Evolutionary conservation across 2,797 vertebrate species (phyloP).

Genomic region (Coregonus suidteri): DNA sequence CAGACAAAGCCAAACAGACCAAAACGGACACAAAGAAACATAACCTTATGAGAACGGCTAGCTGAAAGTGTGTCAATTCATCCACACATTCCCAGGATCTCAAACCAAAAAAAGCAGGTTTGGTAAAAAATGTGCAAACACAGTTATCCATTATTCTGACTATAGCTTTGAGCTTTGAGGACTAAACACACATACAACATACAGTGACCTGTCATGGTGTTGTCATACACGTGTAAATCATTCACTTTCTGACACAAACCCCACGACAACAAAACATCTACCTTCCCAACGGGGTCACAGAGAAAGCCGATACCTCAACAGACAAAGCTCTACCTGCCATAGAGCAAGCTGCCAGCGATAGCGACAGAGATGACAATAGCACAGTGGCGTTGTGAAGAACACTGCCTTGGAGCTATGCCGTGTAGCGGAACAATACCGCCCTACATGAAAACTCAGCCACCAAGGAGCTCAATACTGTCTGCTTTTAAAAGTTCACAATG

Average conservation of each 20-base stretch:
- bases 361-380: conserved; percentile 62
- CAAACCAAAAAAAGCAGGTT: neutral
- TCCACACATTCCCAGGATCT: conserved; percentile 67
- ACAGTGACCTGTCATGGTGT: conserved; percentile 63
- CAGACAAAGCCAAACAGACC: conserved; percentile 64
- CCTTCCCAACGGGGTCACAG: conserved; percentile 48
- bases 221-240: conserved; percentile 75
- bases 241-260: conserved; percentile 57
- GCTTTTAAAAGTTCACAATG: conserved; percentile 79
- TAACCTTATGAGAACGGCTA: conserved; percentile 70
- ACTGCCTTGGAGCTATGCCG: conserved; percentile 62
- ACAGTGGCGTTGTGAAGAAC: conserved; percentile 58
- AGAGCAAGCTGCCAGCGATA: conserved; percentile 69
- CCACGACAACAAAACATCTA: conserved; percentile 18
- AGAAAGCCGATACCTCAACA: conserved; percentile 47
- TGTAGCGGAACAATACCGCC: conserved; percentile 59
- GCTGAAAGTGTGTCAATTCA: conserved; percentile 71
- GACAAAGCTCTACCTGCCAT: conserved; percentile 78
- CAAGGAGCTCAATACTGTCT: conserved; percentile 67
- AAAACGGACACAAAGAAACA: conserved; percentile 71
- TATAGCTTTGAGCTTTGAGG: conserved; percentile 27
- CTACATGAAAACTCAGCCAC: conserved; percentile 49
- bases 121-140: too few species aligned
- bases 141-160: neutral
- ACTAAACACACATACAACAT: conserved; percentile 39